Base-by-base conservation (phyloP, 1,140 invertebrate genomes). In the Apocrypta bakeri region DNA sequence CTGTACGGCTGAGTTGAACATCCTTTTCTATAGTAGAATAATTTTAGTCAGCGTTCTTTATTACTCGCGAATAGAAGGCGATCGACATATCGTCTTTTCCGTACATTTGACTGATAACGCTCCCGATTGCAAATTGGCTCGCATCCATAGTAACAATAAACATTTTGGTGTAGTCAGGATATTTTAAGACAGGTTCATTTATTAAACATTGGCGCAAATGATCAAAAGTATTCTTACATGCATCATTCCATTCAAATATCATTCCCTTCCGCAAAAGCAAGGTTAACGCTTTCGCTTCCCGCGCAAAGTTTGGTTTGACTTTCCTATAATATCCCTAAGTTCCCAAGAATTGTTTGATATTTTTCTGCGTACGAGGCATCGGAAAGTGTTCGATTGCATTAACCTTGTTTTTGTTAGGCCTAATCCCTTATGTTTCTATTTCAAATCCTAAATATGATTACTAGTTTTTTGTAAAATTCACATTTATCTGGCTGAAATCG, bases 91-190 rank as follows among this genome's bases (percentile, higher is more conserved):
- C 71, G 1, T 6, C 8, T 0, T 25, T 25, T 12, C 14, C 72
- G 0, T 66, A 17, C 9, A 4, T 0, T 21, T 90, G 89, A 3
- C 83, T 86, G 14, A 88, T 69, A 1, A 86, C 79, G 1, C 81
- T 81, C 2, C 84, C 84, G 17, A 87, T 82, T 14, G 84, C 85
- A 31, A 79, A 29, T 37, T 81, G 25, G 27, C 37, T 73, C 2
- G 85, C 84, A 75, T 87, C 87, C 1, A 86, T 90, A 3, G 87
- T 87, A 27, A 87, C 14, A 3, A 85, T 64, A 17, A 89, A 88
- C 14, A 83, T 80, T 63, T 85, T 76, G 33, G 74, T 27, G 56
- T 85, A 86, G 33, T 91, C 63, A 33, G 86, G 85, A 27, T 86
- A 84, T 74, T 89, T 86, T 0, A 92, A 25, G 17, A 88, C 61